phyloP scores from a whole-genome alignment of 2,113 vertebrate genomes.

The Crotalus horridus region DNA sequence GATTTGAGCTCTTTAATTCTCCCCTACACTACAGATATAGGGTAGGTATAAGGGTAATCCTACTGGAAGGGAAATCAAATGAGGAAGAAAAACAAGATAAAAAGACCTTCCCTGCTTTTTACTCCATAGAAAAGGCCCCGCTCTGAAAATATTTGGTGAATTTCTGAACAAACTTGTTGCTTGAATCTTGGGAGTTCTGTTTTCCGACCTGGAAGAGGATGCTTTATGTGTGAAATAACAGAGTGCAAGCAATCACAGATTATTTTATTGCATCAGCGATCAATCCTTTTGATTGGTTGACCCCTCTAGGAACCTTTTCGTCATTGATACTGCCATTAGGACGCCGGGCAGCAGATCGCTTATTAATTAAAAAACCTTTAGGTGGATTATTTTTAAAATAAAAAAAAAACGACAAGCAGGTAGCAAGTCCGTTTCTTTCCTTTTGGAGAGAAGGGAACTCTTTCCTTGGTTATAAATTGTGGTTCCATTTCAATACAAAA shows the following conservation, averaged over 20 bases:
- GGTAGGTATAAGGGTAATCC: background rate
- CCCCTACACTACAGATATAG: background rate
- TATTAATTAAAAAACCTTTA: background rate
- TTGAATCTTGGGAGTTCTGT: background rate
- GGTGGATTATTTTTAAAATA: background rate
- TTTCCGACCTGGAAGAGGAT: background rate
- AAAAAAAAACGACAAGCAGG: too few species aligned
- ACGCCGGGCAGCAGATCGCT: background rate
- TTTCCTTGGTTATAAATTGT: background rate
- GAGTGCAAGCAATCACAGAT: background rate
- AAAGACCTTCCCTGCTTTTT: background rate
- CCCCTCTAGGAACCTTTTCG: background rate
- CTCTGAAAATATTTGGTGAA: background rate
- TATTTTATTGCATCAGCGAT: background rate
- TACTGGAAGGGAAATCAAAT: background rate
- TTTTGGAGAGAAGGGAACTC: background rate
- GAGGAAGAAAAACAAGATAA: background rate
- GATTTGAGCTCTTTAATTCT: background rate
- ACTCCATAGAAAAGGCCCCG: background rate
- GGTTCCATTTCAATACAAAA: background rate
- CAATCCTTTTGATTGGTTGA: background rate
- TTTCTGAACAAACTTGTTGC: background rate
- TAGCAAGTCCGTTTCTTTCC: background rate
- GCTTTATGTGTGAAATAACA: background rate
- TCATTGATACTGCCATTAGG: background rate